Base-by-base conservation (phyloP, 1,140 invertebrate genomes). In the Drosophila kikkawai region DNA sequence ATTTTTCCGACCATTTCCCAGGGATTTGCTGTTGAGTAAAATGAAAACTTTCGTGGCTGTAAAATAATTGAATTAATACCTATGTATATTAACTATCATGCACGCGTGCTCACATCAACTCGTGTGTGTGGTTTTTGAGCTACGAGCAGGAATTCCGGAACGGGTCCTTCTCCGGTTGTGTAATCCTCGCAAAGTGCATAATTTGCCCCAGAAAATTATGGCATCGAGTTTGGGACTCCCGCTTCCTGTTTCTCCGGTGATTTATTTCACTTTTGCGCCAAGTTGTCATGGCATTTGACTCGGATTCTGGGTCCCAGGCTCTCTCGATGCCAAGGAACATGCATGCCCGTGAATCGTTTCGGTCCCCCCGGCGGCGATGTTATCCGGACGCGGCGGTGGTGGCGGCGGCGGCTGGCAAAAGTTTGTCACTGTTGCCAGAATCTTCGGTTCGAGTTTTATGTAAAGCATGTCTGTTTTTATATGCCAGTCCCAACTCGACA, bases 211-310 rank as follows among this genome's bases (percentile, higher is more conserved):
- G 60, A 79, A 79, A 90, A 85, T 84, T 84, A 70, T 66, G 61
- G 68, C 57, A 75, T 61, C 26, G 22, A 47, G 47, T 9, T 64
- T 36, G 42, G 22, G 36, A 50, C 55, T 32, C 26, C 45, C 56
- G 53, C 57, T 69, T 80, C 80, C 85, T 69, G 78, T 88, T 60
- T 80, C 55, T 61, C 47, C 60, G 55, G 57, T 86, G 86, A 90
- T 90, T 91, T 90, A 91, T 91, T 76, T 90, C 50, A 59, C 64
- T 79, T 90, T 71, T 77, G 75, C 79, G 63, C 79, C 67, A 90
- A 85, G 82, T 85, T 91, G 79, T 85, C 85, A 80, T 66, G 81
- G 79, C 75, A 71, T 76, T 84, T 79, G 74, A 81, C 80, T 87
- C 56, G 74, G 73, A 75, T 73, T 63, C 71, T 8, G 36, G 34